Percentiles rank a stretch among this genome's conserved stretches.
Conservation (phyloP, 92 coral and sea anemone genomes). For the Zoanthus sociatus region DNA sequence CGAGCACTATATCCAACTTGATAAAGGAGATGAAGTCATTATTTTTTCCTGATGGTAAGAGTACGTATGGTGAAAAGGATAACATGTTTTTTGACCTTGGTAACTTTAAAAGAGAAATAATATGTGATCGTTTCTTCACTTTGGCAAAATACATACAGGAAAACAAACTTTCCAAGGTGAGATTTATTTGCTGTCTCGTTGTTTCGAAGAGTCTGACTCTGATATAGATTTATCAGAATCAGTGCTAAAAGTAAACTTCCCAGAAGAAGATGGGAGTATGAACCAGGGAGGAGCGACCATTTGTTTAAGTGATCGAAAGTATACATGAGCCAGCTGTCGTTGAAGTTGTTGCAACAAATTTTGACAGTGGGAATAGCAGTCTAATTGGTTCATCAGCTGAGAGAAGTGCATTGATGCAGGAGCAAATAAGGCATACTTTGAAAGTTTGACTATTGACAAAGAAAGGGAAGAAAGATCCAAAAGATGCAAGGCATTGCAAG, state of each 20-base stretch:
- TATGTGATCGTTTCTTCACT: slow-evolving; percentile 27
- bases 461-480: too few species aligned
- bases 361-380: too few species aligned
- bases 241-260: slow-evolving; percentile 1
- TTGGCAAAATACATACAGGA: slow-evolving; percentile 35
- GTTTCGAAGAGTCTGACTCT: slow-evolving; percentile 16
- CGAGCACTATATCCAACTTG: slow-evolving; percentile 24
- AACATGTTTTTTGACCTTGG: slow-evolving; percentile 53
- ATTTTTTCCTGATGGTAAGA: slow-evolving; percentile 59
- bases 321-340: too few species aligned
- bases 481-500: too few species aligned
- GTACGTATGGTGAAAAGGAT: slow-evolving; percentile 46
- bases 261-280: not conserved
- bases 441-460: too few species aligned
- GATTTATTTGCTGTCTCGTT: slow-evolving; percentile 34
- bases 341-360: too few species aligned
- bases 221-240: slow-evolving; percentile 13
- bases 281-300: slow-evolving; percentile 11
- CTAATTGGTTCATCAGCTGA: too few species aligned
- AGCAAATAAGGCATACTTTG: too few species aligned
- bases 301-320: not conserved
- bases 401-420: too few species aligned
- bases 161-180: slow-evolving; percentile 45
- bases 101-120: slow-evolving; percentile 52
- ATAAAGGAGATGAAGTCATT: slow-evolving; percentile 37